Base-by-base conservation (phyloP, 2,797 vertebrate species). In the Hipposideros larvatus region DNA sequence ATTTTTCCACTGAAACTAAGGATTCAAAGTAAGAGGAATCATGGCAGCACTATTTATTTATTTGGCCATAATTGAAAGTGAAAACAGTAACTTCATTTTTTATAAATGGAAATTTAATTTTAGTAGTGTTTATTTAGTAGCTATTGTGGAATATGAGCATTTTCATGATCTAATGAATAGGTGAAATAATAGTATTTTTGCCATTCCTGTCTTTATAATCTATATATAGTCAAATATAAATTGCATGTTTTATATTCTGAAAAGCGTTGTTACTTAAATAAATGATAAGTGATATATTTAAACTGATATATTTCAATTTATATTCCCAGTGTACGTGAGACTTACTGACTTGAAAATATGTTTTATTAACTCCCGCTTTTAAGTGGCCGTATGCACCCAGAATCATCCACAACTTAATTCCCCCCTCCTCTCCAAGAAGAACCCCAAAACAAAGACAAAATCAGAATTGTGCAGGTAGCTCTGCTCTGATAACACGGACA, bases 41-140 rank as follows among this genome's bases (percentile, higher is more conserved):
- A 78, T 34, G 14, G 28, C 43, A 91, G 5, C 90, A 26, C 18
- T 86, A 0, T 88, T 94, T 46, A 43, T 41, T 83, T 82, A 65
- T 84, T 96, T 94, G 41, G 71, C 43, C 14, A n/a, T 51, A n/a
- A 84, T 92, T 96, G 65, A 95, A 43, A 95, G n/a, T 86, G 48
- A 95, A 96, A 95, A 87, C 26, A 78, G 6, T 59, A 66, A 90
- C 63, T 79, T 86, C 26, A 84, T 74, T 94, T 93, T 92, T 91
- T 70, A 37, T 48, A 43, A 41, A 7, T 79, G 28, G 26, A 82
- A 88, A 55, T 89, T 61, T 7, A 55, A 83, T 91, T 92, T 95
- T 87, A 57, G 15, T 90, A 84, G 59, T 93, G 34, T 94, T 89
- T 28, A 70, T 86, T 84, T 92, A 91, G 48, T 88, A 84, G 37